Conservation (phyloP, 1,140 invertebrate genomes). For the Drosophila repletoides region DNA sequence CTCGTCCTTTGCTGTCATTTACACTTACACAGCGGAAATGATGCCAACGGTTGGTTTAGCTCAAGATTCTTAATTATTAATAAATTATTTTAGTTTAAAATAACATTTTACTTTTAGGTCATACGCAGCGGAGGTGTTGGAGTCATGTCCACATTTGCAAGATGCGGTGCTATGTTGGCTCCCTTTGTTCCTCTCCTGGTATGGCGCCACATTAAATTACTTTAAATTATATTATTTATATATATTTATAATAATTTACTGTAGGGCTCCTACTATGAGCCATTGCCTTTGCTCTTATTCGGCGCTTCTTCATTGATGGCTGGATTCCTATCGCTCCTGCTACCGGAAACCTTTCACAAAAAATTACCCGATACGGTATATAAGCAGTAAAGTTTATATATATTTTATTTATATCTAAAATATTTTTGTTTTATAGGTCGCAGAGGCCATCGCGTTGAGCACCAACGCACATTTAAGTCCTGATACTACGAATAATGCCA, state of each 20-base stretch:
- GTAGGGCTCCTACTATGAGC: conserved; percentile 83
- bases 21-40: conserved; percentile 86
- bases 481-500: not conserved
- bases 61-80: not conserved
- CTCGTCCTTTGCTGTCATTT: conserved; percentile 85
- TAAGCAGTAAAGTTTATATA: conserved; percentile 24
- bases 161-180: conserved; percentile 85
- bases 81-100: not conserved
- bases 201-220: too few relatives aligned
- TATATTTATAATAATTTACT: not conserved
- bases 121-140: conserved; percentile 85
- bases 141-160: conserved; percentile 84
- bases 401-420: not conserved
- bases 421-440: conserved; percentile 29
- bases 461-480: not conserved
- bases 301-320: conserved; percentile 83
- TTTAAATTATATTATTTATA: not conserved
- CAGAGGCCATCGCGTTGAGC: conserved; percentile 59
- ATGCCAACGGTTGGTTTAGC: conserved; percentile 84
- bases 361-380: conserved; percentile 85
- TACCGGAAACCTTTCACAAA: conserved; percentile 85
- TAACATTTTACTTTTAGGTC: conserved; percentile 41
- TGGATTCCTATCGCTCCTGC: conserved; percentile 83
- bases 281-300: conserved; percentile 85
- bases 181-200: conserved; percentile 86